phyloP scores from a whole-genome alignment of 2,113 vertebrate genomes.

The Shinisaurus crocodilurus region DNA sequence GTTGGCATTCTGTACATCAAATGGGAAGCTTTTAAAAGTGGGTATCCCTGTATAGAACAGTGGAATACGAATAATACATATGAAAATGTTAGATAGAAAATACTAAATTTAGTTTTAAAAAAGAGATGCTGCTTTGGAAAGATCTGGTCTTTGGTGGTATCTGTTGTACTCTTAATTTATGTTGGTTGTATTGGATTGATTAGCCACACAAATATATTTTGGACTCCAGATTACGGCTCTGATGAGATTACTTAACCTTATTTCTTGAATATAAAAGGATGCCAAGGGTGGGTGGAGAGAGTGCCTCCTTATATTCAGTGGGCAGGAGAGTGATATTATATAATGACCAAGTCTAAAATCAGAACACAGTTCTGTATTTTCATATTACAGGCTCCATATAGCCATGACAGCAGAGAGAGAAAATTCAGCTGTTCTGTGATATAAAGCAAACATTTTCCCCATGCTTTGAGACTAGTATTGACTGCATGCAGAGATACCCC shows the following conservation, averaged over 20 bases:
- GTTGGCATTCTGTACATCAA: too few relatives aligned
- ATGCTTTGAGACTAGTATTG: not conserved
- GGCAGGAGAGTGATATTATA: not conserved
- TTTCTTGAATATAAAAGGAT: not conserved
- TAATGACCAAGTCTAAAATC: slow-evolving; percentile 18
- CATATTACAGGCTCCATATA: not conserved
- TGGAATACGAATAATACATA: not conserved
- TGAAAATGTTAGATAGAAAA: not conserved
- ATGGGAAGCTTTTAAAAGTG: not conserved
- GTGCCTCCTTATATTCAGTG: not conserved
- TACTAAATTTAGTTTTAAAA: not conserved
- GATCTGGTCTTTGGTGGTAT: not conserved
- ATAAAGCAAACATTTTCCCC: not conserved
- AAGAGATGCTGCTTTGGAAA: not conserved
- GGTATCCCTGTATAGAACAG: not conserved
- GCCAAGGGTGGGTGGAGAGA: not conserved
- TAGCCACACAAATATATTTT: not conserved
- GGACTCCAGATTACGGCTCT: not conserved
- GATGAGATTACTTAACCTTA: not conserved
- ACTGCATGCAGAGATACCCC: not conserved
- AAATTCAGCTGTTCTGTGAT: not conserved
- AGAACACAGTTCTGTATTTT: not conserved
- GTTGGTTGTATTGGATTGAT: not conserved
- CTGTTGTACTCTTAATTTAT: not conserved
- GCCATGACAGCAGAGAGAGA: not conserved